Evolutionary conservation across 2,888 invertebrate species (phyloP), one percentile per base, ranked within the genome.

Genomic region (Caprella mutica): DNA sequence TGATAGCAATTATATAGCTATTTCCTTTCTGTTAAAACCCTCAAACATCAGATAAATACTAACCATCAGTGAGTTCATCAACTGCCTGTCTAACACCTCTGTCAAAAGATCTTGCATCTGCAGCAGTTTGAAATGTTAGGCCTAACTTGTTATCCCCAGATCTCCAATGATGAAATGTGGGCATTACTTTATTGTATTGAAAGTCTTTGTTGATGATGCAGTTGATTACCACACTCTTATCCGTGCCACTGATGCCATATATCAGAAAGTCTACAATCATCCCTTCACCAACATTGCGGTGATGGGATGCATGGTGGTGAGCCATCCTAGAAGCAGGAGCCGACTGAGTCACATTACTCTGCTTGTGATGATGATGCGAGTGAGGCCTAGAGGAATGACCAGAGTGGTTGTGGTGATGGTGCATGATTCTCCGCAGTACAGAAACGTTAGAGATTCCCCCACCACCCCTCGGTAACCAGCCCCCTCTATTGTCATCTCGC

Each of bases 111-210:
- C 91, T 77, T 33, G 92, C 93, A 76, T 94, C 75, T 8, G 92
- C 91, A 35, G 91, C 91, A 53, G 92, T 90, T 74, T 91, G 91
- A 78, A 96, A 96, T 53, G 93, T 93, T 68, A 96, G 80, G 51
- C 94, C 96, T 77, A 90, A 94, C 67, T 88, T 84, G 75, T 90
- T 89, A 76, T 92, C 90, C 58, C 90, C 93, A 21, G 91, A 91
- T 72, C 85, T 85, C 94, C 94, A 96, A 76, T 94, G 94, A 77
- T 94, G 93, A 80, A 96, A 96, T 44, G 93, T 93, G 30, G 96
- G 94, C 87, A 93, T 94, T 70, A 93, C 67, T 78, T 90, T 91
- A 76, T 90, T 89, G 78, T 94, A 94, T 73, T 90, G 87, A 74
- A 94, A 88, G 76, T 94, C 93, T 73, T 89, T 88, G 76, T 91